A percentile compares a stretch with the other conserved stretches of the same genome.
Conservation (phyloP, 2,888 invertebrate genomes). For the Tetragonisca angustula region DNA sequence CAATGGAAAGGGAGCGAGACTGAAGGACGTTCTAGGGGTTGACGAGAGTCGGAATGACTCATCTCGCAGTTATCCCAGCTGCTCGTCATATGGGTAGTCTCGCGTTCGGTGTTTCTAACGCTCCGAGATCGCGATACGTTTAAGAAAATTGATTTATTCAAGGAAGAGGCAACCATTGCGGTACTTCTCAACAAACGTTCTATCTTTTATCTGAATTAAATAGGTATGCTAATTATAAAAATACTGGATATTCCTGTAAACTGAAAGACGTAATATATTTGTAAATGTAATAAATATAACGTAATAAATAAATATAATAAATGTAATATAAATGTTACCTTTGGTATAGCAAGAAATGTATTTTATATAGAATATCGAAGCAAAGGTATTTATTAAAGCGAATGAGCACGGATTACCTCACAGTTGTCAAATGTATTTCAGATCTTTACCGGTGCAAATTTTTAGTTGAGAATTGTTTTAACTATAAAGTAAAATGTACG, state of each 20-base stretch:
- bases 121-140: constrained; percentile 21
- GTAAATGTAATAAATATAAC: too few species aligned
- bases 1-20: constrained; percentile 1
- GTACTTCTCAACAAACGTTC: neutral
- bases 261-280: neutral
- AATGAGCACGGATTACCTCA: neutral
- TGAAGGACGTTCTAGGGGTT: constrained; percentile 57
- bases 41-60: constrained; percentile 60
- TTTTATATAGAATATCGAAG: neutral
- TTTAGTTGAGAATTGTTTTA: neutral
- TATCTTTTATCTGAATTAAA: neutral
- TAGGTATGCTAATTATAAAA: neutral
- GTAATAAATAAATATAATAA: too few species aligned
- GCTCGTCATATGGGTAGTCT: constrained; percentile 62
- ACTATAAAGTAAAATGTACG: neutral
- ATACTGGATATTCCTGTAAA: neutral
- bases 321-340: too few species aligned
- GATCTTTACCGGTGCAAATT: neutral
- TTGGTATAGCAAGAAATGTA: neutral
- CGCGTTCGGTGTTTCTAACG: constrained; percentile 35
- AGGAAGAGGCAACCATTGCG: neutral
- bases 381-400: neutral
- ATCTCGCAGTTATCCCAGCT: constrained; percentile 62
- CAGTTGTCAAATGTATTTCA: too few species aligned
- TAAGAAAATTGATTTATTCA: neutral